These are phyloP conservation scores for Agriopis marginaria DNA, from an alignment of 2,888 invertebrate species.

Conservation along the genomic window DNA sequence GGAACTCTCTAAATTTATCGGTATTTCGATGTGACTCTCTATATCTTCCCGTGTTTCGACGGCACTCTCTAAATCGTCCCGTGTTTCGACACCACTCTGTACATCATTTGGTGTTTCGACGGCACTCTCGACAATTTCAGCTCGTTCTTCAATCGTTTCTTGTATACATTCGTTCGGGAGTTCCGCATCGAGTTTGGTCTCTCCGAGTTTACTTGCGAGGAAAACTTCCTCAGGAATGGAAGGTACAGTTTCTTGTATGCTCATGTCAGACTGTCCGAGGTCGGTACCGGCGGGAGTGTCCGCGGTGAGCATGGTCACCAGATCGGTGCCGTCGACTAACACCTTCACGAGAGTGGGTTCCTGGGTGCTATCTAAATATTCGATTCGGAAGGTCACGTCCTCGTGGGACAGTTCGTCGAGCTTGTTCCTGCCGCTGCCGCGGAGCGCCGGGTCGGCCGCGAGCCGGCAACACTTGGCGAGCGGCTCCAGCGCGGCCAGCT, in stretches of 20 bases:
- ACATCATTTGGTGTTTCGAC: background rate
- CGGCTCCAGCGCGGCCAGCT: constrained; percentile 84
- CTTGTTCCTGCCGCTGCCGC: constrained; percentile 83
- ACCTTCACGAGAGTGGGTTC: constrained; percentile 87
- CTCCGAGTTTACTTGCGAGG: background rate
- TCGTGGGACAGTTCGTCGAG: constrained; percentile 70
- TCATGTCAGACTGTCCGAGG: background rate
- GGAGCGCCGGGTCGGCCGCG: constrained; percentile 77
- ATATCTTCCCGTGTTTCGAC: background rate
- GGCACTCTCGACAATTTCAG: background rate
- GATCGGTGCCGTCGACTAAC: constrained; percentile 81
- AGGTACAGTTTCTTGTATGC: background rate
- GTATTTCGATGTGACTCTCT: background rate
- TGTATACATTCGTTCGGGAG: constrained; percentile 3
- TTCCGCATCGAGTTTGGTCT: background rate
- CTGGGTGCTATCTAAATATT: constrained; percentile 86
- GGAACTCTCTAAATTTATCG: background rate
- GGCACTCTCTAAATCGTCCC: background rate
- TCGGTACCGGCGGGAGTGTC: constrained; percentile 25
- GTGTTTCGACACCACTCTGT: background rate
- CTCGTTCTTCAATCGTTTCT: background rate
- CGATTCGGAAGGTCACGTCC: constrained; percentile 83
- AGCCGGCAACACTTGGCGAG: constrained; percentile 88
- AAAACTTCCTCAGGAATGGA: background rate
- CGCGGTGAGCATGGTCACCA: constrained; percentile 54